phyloP scores from a whole-genome alignment of 2,797 vertebrate species.

The Fundulus diaphanus region DNA sequence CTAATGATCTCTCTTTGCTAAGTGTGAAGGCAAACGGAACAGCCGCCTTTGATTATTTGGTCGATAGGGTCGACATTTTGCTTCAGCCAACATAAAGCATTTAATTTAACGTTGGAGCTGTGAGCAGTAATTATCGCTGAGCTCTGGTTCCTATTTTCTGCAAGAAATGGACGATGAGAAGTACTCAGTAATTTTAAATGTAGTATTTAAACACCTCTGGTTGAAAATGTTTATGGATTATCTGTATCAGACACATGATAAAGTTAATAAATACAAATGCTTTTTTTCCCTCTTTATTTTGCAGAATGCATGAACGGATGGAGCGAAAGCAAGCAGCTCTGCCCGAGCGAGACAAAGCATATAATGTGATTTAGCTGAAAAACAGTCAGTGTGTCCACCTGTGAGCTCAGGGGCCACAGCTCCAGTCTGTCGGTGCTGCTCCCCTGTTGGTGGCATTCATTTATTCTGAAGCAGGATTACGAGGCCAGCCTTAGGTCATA shows the following conservation, averaged over 20 bases:
- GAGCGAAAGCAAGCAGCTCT: slow-evolving; percentile 34
- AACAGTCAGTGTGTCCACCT: slow-evolving; percentile 49
- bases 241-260: neutral
- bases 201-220: neutral
- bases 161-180: neutral
- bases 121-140: neutral
- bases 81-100: neutral
- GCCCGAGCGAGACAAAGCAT: slow-evolving; percentile 38
- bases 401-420: slow-evolving; percentile 29
- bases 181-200: neutral
- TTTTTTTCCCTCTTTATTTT: neutral
- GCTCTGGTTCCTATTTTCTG: neutral
- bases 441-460: slow-evolving; percentile 33
- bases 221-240: neutral
- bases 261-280: neutral
- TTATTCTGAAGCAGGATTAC: slow-evolving; percentile 49
- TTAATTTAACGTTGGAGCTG: neutral
- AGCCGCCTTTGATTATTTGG: neutral
- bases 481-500: slow-evolving; percentile 40
- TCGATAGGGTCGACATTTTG: neutral
- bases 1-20: slow-evolving; percentile 25
- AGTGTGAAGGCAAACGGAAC: neutral
- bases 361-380: slow-evolving; percentile 65
- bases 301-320: neutral
- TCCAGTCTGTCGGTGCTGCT: slow-evolving; percentile 29